These are phyloP conservation scores for Aviceda subcristata DNA, from an alignment of 2,113 vertebrate species.

Conservation along the genomic window DNA sequence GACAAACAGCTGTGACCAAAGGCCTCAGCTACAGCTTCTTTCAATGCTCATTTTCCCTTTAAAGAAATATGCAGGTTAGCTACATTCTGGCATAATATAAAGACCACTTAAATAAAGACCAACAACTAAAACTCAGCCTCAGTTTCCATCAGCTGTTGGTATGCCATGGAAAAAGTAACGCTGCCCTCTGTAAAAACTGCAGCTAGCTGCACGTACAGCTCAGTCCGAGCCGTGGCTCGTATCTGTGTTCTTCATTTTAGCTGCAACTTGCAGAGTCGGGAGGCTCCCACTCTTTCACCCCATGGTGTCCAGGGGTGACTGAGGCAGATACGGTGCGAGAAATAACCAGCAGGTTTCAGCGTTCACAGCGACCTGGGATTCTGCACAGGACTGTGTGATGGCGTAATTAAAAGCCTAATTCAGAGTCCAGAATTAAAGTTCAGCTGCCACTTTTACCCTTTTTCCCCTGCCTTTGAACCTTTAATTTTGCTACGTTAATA, in stretches of 20 bases:
- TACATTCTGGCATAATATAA: not conserved
- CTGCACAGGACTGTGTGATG: not conserved
- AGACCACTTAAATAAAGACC: not conserved
- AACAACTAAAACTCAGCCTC: not conserved
- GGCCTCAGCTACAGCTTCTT: not conserved
- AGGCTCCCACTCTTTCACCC: not conserved
- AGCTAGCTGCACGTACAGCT: not conserved
- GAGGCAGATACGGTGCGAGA: accelerated
- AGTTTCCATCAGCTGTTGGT: not conserved
- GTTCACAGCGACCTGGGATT: not conserved
- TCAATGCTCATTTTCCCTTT: not conserved
- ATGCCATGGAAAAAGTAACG: not conserved
- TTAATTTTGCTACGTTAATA: not conserved
- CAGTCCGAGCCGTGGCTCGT: not conserved
- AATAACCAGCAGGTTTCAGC: not conserved
- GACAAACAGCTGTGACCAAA: not conserved
- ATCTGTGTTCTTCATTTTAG: not conserved
- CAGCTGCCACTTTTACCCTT: not conserved
- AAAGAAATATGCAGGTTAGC: not conserved
- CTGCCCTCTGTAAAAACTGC: not conserved
- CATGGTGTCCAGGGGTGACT: not conserved
- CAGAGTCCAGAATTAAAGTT: not conserved
- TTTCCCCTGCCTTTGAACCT: not conserved
- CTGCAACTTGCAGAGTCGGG: not conserved
- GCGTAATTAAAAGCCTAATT: not conserved